Percentiles rank a stretch among this genome's conserved stretches.
These are phyloP conservation scores for Enteromius radiatus DNA, from an alignment of 2,797 vertebrate genomes.

Conservation along the genomic window DNA sequence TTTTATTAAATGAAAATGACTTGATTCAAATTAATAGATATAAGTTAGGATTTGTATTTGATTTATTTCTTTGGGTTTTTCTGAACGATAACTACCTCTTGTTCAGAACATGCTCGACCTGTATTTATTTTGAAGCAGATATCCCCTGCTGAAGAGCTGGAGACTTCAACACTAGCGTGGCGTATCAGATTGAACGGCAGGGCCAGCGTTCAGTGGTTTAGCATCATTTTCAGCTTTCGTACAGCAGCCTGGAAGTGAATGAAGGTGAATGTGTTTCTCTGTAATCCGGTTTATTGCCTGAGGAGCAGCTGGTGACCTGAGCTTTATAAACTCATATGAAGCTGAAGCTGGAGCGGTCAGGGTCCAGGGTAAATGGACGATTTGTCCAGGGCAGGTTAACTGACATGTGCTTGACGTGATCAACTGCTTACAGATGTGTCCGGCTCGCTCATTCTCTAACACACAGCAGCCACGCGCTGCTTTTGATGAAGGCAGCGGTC, in stretches of 20 bases:
- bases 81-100: not conserved
- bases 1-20: not conserved
- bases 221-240: not conserved
- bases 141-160: not conserved
- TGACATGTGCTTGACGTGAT: constrained; percentile 78
- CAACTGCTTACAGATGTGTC: constrained; percentile 85
- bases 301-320: not conserved
- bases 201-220: not conserved
- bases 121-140: not conserved
- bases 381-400: constrained; percentile 76
- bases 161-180: not conserved
- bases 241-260: not conserved
- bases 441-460: constrained; percentile 74
- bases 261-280: constrained; percentile 24
- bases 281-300: constrained; percentile 31
- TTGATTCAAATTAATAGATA: not conserved
- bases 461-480: constrained; percentile 77
- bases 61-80: no score
- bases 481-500: constrained; percentile 78
- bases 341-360: not conserved
- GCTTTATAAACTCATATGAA: constrained; percentile 20
- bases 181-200: not conserved
- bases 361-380: constrained; percentile 49
- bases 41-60: no score
- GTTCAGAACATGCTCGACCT: not conserved